Conservation (phyloP, 2,113 vertebrate genomes). For the Microtus montanus region DNA sequence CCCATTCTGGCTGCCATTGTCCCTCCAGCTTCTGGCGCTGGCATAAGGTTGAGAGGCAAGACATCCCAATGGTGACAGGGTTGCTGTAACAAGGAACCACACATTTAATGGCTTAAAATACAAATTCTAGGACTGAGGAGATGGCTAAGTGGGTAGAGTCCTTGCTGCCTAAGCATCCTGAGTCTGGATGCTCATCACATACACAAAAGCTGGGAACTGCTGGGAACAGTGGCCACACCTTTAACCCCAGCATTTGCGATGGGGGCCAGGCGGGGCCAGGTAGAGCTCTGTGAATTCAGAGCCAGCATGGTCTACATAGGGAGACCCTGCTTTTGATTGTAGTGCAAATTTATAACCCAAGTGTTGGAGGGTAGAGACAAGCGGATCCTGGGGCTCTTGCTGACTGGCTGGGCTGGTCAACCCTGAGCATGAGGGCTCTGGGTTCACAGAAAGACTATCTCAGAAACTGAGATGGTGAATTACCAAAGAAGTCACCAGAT, state of each 20-base stretch:
- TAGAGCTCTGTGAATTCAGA: neutral
- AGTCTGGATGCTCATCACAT: too few species aligned
- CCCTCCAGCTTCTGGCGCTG: neutral
- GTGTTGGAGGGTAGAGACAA: neutral
- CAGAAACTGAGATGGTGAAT: neutral
- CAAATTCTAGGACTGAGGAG: neutral
- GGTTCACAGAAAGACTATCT: neutral
- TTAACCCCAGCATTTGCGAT: neutral
- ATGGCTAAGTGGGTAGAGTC: neutral
- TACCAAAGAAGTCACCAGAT: neutral
- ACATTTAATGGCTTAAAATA: neutral
- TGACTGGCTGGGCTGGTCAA: neutral
- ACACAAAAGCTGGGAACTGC: neutral
- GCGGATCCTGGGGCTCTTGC: too few species aligned
- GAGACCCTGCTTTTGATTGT: neutral
- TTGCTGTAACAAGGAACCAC: neutral
- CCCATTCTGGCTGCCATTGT: accelerated
- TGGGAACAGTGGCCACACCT: too few species aligned
- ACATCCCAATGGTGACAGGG: accelerated
- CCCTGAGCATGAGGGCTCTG: too few species aligned
- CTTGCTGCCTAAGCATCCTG: neutral
- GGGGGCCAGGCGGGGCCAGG: neutral
- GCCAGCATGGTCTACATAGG: neutral
- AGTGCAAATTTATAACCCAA: too few species aligned
- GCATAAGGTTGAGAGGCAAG: accelerated